Percentiles rank a stretch among this genome's conserved stretches.
Conservation (phyloP, 1,140 invertebrate species). For the Neocloeon triangulifer region DNA sequence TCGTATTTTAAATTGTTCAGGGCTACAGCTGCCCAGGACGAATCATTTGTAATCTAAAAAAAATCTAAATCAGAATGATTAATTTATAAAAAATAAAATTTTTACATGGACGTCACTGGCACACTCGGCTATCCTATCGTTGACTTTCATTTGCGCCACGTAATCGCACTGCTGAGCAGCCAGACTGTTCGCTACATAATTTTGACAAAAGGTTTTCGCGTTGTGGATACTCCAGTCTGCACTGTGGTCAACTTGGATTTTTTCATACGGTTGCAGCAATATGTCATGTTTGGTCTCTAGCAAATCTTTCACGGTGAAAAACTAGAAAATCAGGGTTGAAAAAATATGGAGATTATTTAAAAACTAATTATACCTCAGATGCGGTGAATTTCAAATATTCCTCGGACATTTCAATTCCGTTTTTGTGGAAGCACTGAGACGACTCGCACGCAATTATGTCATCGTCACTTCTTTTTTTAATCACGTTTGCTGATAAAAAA, state of each 20-base stretch:
- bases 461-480: no score
- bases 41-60: not conserved
- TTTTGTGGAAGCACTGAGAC: not conserved
- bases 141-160: slow-evolving; percentile 1
- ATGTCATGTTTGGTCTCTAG: no score
- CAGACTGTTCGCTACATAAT: slow-evolving; percentile 1
- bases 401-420: slow-evolving; percentile 4
- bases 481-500: no score
- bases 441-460: not conserved
- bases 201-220: not conserved
- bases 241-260: no score
- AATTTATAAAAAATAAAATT: no score
- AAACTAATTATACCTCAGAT: slow-evolving; percentile 1
- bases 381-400: slow-evolving; percentile 6
- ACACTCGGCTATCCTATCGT: slow-evolving; percentile 3
- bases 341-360: no score
- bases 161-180: slow-evolving; percentile 1
- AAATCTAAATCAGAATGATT: not conserved
- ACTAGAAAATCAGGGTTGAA: not conserved
- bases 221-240: slow-evolving; percentile 2
- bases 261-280: no score
- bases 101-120: slow-evolving; percentile 1
- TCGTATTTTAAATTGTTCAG: slow-evolving; percentile 3
- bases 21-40: slow-evolving; percentile 2
- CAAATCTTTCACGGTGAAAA: not conserved